phyloP scores from a whole-genome alignment of 2,113 vertebrate species.

The Cottus gobio region DNA sequence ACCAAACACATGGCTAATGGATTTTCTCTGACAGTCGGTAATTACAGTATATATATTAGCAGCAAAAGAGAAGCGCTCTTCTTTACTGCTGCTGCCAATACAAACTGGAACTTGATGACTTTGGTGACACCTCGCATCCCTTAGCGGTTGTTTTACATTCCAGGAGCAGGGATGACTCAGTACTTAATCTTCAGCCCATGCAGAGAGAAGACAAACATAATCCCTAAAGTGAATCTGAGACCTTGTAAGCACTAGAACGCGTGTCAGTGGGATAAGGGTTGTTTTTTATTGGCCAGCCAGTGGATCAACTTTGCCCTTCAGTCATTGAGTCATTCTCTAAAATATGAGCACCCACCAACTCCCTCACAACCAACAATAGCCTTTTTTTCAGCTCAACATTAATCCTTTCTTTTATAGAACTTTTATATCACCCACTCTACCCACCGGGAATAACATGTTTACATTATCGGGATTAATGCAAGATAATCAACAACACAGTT shows the following conservation, averaged over 20 bases:
- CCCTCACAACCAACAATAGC: background rate
- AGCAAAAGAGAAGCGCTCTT: background rate
- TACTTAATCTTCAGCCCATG: background rate
- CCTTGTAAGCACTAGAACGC: background rate
- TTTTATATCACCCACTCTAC: background rate
- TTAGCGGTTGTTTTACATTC: background rate
- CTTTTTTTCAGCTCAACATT: background rate
- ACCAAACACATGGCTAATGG: background rate
- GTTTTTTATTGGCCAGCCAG: background rate
- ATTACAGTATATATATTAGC: background rate
- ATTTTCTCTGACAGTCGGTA: background rate
- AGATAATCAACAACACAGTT: background rate
- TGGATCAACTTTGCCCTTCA: background rate
- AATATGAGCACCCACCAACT: background rate
- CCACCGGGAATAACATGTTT: background rate
- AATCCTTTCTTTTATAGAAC: background rate
- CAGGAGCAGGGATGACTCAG: background rate
- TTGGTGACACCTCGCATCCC: background rate
- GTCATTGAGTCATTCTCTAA: background rate
- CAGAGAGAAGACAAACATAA: constrained; percentile 2
- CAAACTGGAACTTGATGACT: background rate
- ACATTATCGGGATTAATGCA: background rate
- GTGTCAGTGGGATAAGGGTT: background rate
- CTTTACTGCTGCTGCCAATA: background rate
- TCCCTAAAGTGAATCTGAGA: background rate